These are phyloP conservation scores for Sesia bembeciformis DNA, from an alignment of 2,888 invertebrate species.

Conservation along the genomic window DNA sequence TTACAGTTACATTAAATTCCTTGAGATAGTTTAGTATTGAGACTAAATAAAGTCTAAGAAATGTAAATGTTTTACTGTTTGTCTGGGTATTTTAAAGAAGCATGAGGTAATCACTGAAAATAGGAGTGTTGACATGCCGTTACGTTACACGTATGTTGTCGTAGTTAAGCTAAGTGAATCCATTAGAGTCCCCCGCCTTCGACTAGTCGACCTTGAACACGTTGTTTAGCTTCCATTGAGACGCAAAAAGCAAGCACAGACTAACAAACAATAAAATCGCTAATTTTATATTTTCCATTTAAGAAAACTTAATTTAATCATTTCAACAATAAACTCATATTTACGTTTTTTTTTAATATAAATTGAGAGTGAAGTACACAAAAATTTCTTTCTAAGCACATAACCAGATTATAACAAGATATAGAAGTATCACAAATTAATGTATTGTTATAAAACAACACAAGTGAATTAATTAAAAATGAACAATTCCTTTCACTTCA, in stretches of 20 bases:
- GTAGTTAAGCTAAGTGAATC: conserved; percentile 23
- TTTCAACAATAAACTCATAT: no score
- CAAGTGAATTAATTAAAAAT: conserved; percentile 35
- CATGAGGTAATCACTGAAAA: conserved; percentile 18
- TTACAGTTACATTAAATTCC: no score
- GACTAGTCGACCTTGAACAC: conserved; percentile 16
- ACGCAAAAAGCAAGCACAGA: not conserved
- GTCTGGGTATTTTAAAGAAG: not conserved
- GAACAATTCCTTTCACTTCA: conserved; percentile 54
- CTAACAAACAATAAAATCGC: not conserved
- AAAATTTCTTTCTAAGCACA: no score
- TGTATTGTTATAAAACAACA: conserved; percentile 39
- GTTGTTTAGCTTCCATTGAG: not conserved
- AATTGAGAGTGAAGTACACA: no score
- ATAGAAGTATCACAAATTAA: no score
- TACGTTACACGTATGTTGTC: conserved; percentile 9
- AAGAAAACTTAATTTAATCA: no score
- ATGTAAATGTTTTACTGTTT: no score
- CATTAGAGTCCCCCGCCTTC: conserved; percentile 23
- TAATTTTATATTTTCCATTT: no score
- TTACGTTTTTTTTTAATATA: no score
- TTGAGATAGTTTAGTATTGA: no score
- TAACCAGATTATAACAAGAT: no score
- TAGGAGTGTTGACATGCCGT: conserved; percentile 8
- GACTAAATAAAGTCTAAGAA: no score